phyloP scores from a whole-genome alignment of 1,140 invertebrate genomes.

The Trichonephila inaurata region DNA sequence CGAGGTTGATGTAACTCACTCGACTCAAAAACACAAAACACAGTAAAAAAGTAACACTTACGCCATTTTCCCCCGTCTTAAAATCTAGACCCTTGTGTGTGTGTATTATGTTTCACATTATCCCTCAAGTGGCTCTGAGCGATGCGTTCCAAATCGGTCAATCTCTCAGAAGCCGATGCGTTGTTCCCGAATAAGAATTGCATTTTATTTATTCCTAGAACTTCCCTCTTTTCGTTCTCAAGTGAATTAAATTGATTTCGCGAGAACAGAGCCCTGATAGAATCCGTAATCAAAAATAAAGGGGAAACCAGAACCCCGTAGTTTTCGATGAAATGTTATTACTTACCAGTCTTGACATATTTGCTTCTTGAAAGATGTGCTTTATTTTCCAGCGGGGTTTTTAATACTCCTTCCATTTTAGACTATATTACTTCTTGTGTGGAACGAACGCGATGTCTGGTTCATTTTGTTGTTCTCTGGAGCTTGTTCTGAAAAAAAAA shows the following conservation, averaged over 20 bases:
- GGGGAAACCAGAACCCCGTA: constrained; percentile 12
- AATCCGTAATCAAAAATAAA: constrained; percentile 51
- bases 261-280: constrained; percentile 13
- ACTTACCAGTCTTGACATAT: constrained; percentile 45
- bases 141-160: constrained; percentile 27
- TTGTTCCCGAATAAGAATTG: constrained; percentile 53
- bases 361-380: constrained; percentile 32
- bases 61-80: not conserved
- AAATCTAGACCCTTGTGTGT: not conserved
- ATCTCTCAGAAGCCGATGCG: not conserved
- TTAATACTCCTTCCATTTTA: constrained; percentile 11
- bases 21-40: too few species aligned
- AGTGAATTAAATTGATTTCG: constrained; percentile 70
- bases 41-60: not conserved
- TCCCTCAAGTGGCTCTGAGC: constrained; percentile 66
- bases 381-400: not conserved
- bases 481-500: not conserved
- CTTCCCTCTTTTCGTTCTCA: constrained; percentile 24
- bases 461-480: not conserved
- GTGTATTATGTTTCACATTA: constrained; percentile 74
- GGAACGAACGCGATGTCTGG: not conserved
- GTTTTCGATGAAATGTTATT: constrained; percentile 55
- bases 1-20: too few species aligned
- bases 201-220: constrained; percentile 61
- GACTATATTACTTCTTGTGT: not conserved